Base-by-base conservation (phyloP, 2,797 vertebrate species). In the Miichthys miiuy region DNA sequence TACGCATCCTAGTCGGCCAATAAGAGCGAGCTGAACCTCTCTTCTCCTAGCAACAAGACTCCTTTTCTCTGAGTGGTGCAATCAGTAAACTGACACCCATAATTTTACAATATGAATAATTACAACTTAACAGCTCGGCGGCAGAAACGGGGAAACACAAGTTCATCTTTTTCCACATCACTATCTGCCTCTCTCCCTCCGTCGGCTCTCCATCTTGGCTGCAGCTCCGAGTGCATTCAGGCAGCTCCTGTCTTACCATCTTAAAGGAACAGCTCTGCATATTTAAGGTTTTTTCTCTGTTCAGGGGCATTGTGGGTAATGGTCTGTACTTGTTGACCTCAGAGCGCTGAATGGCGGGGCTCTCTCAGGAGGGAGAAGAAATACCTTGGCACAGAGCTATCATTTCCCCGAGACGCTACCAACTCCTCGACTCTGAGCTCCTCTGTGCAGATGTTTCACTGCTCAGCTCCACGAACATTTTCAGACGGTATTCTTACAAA, bases 31-130 rank as follows among this genome's bases (percentile, higher is more conserved):
- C 82, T 91, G 94, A 93, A 88, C 96, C 93, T 92, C 94, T 95
- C 93, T 95, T 93, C 96, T 96, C 97, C 96, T 97, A 98, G 97
- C 97, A 99, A 99, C 97, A 98, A 96, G 95, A 96, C 88, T 90
- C 89, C 83, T 92, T 88, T 91, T 88, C 88, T 92, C 83, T 87
- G 91, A 93, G 93, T 88, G 78, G 89, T 86, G 83, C 93, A 94
- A 94, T 93, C 91, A 83, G 94, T 94, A 95, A 96, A 95, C 92
- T 91, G 95, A 96, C 96, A 97, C 95, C 96, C 95, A 89, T 96
- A 95, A 96, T 95, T 97, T 96, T 93, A 95, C 94, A 95, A 96
- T 95, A 96, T 94, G 93, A 96, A 97, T 95, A 94, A 96, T 93
- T 92, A 90, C 92, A 92, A 94, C 81, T 89, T 92, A 85, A 89